A percentile compares a stretch with the other conserved stretches of the same genome.
Conservation (phyloP, 2,888 invertebrate genomes). For the Lutraria lutraria region DNA sequence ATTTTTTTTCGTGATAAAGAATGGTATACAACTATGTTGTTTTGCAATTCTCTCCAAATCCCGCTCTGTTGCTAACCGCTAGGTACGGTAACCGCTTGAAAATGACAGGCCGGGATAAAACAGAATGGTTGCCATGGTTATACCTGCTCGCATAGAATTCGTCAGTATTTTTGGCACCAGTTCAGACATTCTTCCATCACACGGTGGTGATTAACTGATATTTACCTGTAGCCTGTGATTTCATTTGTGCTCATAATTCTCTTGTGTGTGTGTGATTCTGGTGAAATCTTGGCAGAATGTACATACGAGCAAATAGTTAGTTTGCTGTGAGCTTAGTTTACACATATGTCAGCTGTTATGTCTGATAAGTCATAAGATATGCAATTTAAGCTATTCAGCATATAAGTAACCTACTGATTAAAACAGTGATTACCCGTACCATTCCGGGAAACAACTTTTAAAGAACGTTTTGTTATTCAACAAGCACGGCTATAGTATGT, state of each 20-base stretch:
- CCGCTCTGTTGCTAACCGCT: neutral
- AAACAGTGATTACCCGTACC: too few species aligned
- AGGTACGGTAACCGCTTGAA: neutral
- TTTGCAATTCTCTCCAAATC: slow-evolving; percentile 3
- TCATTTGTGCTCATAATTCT: neutral
- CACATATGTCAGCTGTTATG: neutral
- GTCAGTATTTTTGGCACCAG: slow-evolving; percentile 19
- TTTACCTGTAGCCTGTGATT: neutral
- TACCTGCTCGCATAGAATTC: slow-evolving; percentile 21
- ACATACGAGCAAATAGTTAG: neutral
- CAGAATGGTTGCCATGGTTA: slow-evolving; percentile 31
- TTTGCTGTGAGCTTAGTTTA: neutral
- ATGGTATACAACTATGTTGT: neutral
- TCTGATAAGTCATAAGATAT: too few species aligned
- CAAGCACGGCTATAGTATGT: too few species aligned
- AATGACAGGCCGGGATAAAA: slow-evolving; percentile 11
- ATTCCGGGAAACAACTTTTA: too few species aligned
- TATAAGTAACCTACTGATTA: too few species aligned
- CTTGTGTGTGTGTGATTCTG: neutral
- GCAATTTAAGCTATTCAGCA: too few species aligned
- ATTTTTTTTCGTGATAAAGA: too few species aligned
- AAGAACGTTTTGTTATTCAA: too few species aligned
- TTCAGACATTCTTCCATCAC: slow-evolving; percentile 30
- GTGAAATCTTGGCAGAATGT: neutral
- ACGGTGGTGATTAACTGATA: slow-evolving; percentile 10